Percentiles rank a stretch among this genome's conserved stretches.
Evolutionary conservation across 2,113 vertebrate genomes (phyloP).

Genomic region (Platichthys stellatus): DNA sequence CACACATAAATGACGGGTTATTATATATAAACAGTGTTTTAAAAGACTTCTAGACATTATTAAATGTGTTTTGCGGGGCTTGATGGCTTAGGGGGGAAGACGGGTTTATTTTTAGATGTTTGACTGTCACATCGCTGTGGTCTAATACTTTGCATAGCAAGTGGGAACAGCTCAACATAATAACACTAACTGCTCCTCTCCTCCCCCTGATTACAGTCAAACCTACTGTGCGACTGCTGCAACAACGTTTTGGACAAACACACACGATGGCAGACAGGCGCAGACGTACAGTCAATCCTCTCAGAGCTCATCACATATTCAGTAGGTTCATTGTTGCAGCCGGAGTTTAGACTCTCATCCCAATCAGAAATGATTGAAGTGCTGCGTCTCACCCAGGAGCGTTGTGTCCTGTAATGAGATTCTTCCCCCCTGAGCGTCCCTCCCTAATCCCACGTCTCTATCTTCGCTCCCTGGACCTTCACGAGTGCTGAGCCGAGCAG

Average conservation of each 20-base stretch:
- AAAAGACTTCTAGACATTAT: neutral
- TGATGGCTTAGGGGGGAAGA: neutral
- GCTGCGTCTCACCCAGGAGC: constrained; percentile 44
- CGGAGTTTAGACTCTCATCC: constrained; percentile 28
- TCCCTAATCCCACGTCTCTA: constrained; percentile 60
- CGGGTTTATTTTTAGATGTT: neutral
- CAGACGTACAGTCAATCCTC: constrained; percentile 21
- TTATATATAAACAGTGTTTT: neutral
- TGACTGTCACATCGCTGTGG: neutral
- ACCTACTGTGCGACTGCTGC: neutral
- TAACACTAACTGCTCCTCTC: neutral
- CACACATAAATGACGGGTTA: too few relatives aligned
- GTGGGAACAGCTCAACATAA: too few relatives aligned
- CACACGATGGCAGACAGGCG: neutral
- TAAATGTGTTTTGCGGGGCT: neutral
- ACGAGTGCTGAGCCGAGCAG: constrained; percentile 51
- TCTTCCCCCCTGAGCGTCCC: constrained; percentile 42
- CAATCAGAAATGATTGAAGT: constrained; percentile 56
- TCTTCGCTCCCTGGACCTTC: constrained; percentile 32
- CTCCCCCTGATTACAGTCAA: constrained; percentile 30
- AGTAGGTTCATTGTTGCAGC: constrained; percentile 42
- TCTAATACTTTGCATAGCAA: neutral
- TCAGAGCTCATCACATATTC: constrained; percentile 38
- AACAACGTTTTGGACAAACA: constrained; percentile 8
- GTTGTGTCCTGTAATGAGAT: constrained; percentile 68